Evolutionary conservation across 2,797 vertebrate species (phyloP).

Genomic region (Rachycentron canadum): DNA sequence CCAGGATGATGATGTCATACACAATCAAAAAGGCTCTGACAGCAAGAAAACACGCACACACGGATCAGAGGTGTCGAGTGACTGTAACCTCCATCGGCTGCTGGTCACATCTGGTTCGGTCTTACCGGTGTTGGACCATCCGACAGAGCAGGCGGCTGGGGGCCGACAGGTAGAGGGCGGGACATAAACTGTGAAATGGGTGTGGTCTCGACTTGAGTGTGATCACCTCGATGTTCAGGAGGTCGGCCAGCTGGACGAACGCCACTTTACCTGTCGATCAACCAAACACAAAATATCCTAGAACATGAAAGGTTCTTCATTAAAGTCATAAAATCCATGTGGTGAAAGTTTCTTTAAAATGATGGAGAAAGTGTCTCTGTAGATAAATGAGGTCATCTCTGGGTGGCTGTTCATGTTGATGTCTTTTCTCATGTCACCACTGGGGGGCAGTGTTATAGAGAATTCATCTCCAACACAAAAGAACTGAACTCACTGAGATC

Average conservation of each 20-base stretch:
- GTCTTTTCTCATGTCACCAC: too few species aligned
- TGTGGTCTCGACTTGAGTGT: slow-evolving; percentile 88
- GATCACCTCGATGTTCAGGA: slow-evolving; percentile 94
- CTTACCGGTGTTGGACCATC: slow-evolving; percentile 89
- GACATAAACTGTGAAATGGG: slow-evolving; percentile 83
- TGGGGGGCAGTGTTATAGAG: too few species aligned
- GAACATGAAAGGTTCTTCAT: too few species aligned
- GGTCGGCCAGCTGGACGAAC: slow-evolving; percentile 92
- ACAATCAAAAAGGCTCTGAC: slow-evolving; percentile 89
- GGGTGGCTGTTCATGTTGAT: too few species aligned
- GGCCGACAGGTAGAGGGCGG: slow-evolving; percentile 84
- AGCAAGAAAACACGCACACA: slow-evolving; percentile 11
- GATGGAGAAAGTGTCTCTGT: too few species aligned
- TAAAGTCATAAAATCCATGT: too few species aligned
- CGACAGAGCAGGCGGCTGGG: slow-evolving; percentile 85
- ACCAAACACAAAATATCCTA: not conserved
- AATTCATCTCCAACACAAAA: too few species aligned
- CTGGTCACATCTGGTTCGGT: not conserved
- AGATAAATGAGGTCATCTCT: too few species aligned
- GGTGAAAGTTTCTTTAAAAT: too few species aligned
- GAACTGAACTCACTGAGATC: too few species aligned
- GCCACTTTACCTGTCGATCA: slow-evolving; percentile 86
- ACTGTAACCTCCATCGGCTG: not conserved
- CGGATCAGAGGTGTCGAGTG: not conserved
- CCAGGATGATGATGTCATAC: slow-evolving; percentile 91